Evolutionary conservation across 2,113 vertebrate genomes (phyloP).

Genomic region (Neodontobutis hainanensis): DNA sequence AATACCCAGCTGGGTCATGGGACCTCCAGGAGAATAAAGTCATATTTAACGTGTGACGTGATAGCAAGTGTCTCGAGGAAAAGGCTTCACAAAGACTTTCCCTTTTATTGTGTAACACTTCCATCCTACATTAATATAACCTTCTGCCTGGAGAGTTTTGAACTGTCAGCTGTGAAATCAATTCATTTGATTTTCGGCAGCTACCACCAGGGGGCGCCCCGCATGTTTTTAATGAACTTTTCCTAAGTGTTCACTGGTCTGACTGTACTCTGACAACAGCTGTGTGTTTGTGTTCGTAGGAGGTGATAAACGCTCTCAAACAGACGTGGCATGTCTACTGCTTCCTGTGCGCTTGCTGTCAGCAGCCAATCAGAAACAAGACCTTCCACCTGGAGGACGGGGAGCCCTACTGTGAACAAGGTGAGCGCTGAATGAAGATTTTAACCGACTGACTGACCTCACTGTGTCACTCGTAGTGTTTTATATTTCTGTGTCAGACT

Average conservation of each 20-base stretch:
- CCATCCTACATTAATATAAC: no score
- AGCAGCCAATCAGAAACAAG: slow-evolving; percentile 94
- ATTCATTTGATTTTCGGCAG: no score
- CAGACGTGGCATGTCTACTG: slow-evolving; percentile 97
- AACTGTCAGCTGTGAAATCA: no score
- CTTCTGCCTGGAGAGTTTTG: no score
- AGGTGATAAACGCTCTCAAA: slow-evolving; percentile 98
- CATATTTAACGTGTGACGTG: slow-evolving; percentile 34
- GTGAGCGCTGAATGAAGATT: slow-evolving; percentile 68
- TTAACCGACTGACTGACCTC: no score
- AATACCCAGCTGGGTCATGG: slow-evolving; percentile 59
- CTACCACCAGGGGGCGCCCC: no score
- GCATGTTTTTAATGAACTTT: no score
- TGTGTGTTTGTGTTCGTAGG: slow-evolving; percentile 75
- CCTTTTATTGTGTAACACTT: no score
- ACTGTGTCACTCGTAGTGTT: background rate
- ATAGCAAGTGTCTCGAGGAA: slow-evolving; percentile 42
- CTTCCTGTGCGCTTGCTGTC: slow-evolving; percentile 92
- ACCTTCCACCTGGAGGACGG: slow-evolving; percentile 98
- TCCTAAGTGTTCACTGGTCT: no score
- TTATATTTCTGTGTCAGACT: slow-evolving; percentile 40
- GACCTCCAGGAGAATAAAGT: slow-evolving; percentile 9
- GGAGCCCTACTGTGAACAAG: slow-evolving; percentile 94
- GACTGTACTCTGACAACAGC: no score
- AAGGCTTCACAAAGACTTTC: no score